A percentile compares a stretch with the other conserved stretches of the same genome.
Conservation (phyloP, 2,797 vertebrate genomes). For the Diglossa cyanea region DNA sequence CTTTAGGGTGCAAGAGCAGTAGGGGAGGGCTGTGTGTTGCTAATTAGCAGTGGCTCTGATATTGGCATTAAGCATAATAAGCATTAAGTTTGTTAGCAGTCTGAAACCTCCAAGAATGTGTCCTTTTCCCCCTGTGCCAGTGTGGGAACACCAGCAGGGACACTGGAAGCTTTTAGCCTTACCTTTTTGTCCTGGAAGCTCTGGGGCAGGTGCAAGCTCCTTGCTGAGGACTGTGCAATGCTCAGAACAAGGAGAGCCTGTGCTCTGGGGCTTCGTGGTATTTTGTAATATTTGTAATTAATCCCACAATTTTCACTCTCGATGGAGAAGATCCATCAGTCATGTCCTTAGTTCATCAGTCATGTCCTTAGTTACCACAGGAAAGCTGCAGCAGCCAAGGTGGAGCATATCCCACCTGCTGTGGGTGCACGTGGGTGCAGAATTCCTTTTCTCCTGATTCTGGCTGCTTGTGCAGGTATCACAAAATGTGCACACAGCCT, state of each 20-base stretch:
- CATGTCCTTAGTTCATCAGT: too few species aligned
- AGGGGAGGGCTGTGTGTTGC: neutral
- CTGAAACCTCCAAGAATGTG: neutral
- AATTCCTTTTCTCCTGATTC: neutral
- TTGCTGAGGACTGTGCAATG: neutral
- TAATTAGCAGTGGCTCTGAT: neutral
- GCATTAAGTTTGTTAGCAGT: neutral
- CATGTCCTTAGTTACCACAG: neutral
- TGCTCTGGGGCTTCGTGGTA: accelerated
- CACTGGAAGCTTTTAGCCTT: neutral
- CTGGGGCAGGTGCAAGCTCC: neutral
- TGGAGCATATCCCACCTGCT: neutral
- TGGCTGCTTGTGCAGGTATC: neutral
- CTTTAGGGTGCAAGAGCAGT: neutral
- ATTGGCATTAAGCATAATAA: neutral
- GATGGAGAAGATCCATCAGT: neutral
- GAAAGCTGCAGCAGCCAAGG: neutral
- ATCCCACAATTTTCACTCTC: neutral
- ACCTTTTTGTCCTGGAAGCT: neutral
- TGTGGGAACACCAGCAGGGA: neutral
- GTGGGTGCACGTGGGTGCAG: accelerated
- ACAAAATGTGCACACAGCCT: neutral
- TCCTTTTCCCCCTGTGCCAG: neutral
- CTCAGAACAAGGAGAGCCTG: neutral
- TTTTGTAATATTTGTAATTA: neutral